Percentiles rank a stretch among this genome's conserved stretches.
Evolutionary conservation across 2,888 invertebrate species (phyloP).

Genomic region (Ariolimax columbianus): DNA sequence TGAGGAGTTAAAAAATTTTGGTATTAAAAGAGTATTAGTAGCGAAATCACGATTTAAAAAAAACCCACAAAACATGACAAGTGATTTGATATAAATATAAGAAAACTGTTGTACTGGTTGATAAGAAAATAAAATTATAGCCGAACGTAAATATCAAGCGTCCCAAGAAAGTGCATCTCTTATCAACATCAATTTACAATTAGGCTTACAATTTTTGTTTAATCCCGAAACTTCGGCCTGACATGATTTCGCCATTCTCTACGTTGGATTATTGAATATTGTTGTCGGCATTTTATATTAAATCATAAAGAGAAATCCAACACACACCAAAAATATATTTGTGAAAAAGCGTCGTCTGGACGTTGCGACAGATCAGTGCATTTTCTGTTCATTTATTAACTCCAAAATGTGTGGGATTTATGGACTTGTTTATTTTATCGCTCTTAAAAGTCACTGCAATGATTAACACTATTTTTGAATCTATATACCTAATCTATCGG

Average conservation of each 20-base stretch:
- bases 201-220: neutral
- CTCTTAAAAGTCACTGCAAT: too few species aligned
- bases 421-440: too few species aligned
- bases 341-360: neutral
- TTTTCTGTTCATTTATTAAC: too few species aligned
- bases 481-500: too few species aligned
- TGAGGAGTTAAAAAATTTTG: neutral
- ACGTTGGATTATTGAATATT: neutral
- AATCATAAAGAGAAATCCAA: neutral
- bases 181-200: neutral
- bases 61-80: neutral
- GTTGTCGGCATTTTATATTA: neutral
- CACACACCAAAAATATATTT: neutral
- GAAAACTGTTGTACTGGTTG: neutral
- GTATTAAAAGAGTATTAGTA: too few species aligned
- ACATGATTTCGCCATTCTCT: neutral
- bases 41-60: too few species aligned
- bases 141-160: neutral
- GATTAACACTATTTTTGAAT: too few species aligned
- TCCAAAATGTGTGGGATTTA: too few species aligned
- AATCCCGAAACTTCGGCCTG: neutral
- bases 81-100: neutral
- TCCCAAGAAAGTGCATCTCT: neutral
- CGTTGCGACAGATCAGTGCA: neutral
- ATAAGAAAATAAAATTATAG: neutral